Evolutionary conservation across 2,113 vertebrate genomes (phyloP).

Genomic region (Hiodon tergisus): DNA sequence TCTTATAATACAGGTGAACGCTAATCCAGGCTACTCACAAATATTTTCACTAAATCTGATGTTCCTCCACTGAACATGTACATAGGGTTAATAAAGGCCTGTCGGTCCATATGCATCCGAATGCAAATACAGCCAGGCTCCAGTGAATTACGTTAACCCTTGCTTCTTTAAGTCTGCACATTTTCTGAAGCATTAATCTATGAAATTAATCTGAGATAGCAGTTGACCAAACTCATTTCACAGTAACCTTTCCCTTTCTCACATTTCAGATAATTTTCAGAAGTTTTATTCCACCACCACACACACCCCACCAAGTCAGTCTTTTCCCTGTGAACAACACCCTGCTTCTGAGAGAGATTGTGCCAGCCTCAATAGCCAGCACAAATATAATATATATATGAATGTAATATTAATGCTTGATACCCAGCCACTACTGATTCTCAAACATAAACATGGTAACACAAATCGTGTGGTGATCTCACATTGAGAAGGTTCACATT

Average conservation of each 20-base stretch:
- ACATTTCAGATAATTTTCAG: constrained; percentile 8
- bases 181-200: constrained; percentile 48
- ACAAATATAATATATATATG: neutral
- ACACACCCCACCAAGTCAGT: no score
- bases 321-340: neutral
- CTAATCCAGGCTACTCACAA: neutral
- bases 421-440: neutral
- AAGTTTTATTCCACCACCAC: neutral
- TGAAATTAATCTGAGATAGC: constrained; percentile 44
- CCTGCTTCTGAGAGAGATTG: neutral
- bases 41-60: no score
- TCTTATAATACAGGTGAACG: no score
- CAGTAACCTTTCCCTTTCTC: constrained; percentile 28
- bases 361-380: neutral
- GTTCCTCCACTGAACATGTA: no score
- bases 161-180: constrained; percentile 36
- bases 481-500: neutral
- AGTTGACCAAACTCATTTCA: constrained; percentile 33
- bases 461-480: neutral
- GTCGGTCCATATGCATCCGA: constrained; percentile 20
- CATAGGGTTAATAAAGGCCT: constrained; percentile 32
- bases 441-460: neutral
- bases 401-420: neutral
- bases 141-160: constrained; percentile 38
- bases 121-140: constrained; percentile 23